phyloP scores from a whole-genome alignment of 1,140 invertebrate species.

The Leptoteleia sp. region DNA sequence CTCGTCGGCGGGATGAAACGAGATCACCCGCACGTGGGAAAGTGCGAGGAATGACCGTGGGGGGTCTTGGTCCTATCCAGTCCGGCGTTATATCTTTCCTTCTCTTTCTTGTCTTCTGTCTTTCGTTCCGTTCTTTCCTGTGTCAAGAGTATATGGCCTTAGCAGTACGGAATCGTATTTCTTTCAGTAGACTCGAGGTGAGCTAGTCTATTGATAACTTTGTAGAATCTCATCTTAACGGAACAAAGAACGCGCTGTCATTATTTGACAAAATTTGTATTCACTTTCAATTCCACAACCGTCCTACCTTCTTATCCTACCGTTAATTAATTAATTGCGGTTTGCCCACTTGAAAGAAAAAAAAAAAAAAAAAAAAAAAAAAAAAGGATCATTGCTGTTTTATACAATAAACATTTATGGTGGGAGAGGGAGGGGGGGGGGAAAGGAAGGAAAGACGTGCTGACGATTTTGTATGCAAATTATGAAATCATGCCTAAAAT shows the following conservation, averaged over 20 bases:
- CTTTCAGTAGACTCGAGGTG: constrained; percentile 70
- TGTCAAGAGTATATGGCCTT: constrained; percentile 69
- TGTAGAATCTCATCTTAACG: constrained; percentile 62
- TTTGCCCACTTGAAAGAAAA: too few relatives aligned
- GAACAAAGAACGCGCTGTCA: constrained; percentile 60
- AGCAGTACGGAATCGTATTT: constrained; percentile 76
- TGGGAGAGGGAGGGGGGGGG: too few relatives aligned
- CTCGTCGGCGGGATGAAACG: constrained; percentile 79
- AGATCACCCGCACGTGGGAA: constrained; percentile 81
- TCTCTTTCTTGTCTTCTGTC: constrained; percentile 66
- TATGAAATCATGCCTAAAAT: not conserved
- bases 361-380: too few relatives aligned
- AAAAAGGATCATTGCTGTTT: too few relatives aligned
- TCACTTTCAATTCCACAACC: constrained; percentile 38
- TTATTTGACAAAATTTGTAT: constrained; percentile 61
- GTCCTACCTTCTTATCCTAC: too few relatives aligned
- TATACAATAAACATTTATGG: too few relatives aligned
- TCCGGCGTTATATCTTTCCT: constrained; percentile 65
- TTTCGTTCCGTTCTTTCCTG: constrained; percentile 66
- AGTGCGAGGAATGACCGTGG: constrained; percentile 79
- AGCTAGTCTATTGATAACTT: constrained; percentile 69
- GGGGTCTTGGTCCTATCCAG: constrained; percentile 75
- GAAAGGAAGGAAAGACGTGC: too few relatives aligned
- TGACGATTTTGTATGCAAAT: not conserved
- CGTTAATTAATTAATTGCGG: not conserved